Conservation (phyloP, 2,888 invertebrate species). For the Cryptocephalus moraei region DNA sequence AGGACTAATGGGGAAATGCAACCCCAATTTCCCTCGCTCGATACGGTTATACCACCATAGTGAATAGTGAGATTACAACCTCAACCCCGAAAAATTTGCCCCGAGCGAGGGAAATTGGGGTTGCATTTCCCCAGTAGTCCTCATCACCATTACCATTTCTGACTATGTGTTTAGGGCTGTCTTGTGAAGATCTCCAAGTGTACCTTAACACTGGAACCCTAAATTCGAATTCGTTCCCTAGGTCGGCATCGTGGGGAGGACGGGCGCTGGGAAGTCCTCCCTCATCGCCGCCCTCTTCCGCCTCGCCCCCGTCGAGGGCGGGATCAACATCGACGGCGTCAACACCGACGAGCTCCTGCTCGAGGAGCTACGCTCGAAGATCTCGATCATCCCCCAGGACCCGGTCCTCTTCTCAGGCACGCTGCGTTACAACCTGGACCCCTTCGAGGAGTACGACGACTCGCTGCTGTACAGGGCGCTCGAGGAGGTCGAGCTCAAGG, state of each 20-base stretch:
- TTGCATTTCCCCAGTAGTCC: too few species aligned
- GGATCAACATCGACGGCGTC: conserved; percentile 61
- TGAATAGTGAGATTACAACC: too few species aligned
- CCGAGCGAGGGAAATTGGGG: too few species aligned
- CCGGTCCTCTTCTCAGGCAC: conserved; percentile 50
- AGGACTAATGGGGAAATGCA: too few species aligned
- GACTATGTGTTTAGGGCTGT: too few species aligned
- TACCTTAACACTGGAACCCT: too few species aligned
- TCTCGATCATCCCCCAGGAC: conserved; percentile 49
- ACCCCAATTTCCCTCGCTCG: too few species aligned
- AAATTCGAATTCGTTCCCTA: conserved; percentile 38
- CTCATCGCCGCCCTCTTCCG: conserved; percentile 70
- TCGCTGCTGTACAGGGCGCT: conserved; percentile 59
- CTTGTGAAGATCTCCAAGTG: too few species aligned
- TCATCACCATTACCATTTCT: too few species aligned
- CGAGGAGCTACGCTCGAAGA: conserved; percentile 43
- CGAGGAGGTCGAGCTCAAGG: conserved; percentile 66
- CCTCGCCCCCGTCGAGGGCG: conserved; percentile 59
- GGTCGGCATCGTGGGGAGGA: conserved; percentile 75
- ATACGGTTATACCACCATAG: too few species aligned
- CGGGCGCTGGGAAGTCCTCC: conserved; percentile 77
- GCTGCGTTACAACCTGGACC: conserved; percentile 63
- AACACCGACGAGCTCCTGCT: conserved; percentile 47
- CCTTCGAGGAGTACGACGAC: conserved; percentile 60
- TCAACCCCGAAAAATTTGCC: too few species aligned